Percentiles rank a stretch among this genome's conserved stretches.
Conservation (phyloP, 2,113 vertebrate species). For the Ellobius talpinus region DNA sequence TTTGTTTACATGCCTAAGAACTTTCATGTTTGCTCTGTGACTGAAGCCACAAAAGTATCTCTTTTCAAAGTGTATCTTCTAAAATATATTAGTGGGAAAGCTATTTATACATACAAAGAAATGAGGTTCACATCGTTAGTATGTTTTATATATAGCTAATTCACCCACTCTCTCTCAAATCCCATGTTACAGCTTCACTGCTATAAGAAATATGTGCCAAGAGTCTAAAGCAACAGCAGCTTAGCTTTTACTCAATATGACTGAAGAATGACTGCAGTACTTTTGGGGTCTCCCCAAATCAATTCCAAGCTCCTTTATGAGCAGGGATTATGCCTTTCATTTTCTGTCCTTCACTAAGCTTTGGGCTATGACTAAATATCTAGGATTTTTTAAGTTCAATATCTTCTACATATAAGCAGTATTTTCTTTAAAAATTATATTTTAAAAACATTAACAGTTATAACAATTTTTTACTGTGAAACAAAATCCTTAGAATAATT, state of each 20-base stretch:
- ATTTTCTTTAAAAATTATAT: background rate
- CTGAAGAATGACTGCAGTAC: background rate
- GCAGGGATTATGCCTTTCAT: background rate
- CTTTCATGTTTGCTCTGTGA: constrained; percentile 42
- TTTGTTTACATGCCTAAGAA: constrained; percentile 40
- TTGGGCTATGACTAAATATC: constrained; percentile 34
- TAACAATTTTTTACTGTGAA: background rate
- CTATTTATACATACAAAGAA: constrained; percentile 33
- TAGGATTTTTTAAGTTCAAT: constrained; percentile 26
- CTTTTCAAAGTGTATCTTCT: constrained; percentile 55
- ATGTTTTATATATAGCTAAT: constrained; percentile 29
- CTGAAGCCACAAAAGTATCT: background rate
- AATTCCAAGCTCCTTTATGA: constrained; percentile 31
- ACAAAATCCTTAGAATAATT: constrained; percentile 24
- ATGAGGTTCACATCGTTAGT: background rate
- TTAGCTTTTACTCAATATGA: constrained; percentile 30
- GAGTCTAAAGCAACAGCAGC: constrained; percentile 5
- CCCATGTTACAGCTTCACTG: background rate
- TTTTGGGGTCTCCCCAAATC: background rate
- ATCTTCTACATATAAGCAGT: background rate
- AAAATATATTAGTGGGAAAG: constrained; percentile 14
- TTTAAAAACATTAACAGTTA: background rate
- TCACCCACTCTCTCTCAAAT: constrained; percentile 17
- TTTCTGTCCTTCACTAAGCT: background rate
- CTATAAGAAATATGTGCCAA: constrained; percentile 8